A percentile compares a stretch with the other conserved stretches of the same genome.
These are phyloP conservation scores for Ochotona princeps DNA, from an alignment of 2,113 vertebrate species.

Conservation along the genomic window DNA sequence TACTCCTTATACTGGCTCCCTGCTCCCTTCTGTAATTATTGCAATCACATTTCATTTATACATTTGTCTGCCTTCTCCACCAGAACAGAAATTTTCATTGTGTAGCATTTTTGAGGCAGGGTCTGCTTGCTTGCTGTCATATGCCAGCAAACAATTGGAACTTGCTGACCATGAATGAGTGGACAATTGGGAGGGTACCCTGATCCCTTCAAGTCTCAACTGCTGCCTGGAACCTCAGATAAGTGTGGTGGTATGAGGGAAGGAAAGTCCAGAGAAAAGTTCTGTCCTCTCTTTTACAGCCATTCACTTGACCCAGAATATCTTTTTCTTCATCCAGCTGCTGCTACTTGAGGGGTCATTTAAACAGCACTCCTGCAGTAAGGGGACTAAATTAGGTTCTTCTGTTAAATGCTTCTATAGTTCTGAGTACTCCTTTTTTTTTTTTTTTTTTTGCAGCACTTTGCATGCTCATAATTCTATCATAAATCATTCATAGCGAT, in stretches of 20 bases:
- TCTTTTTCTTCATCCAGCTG: slow-evolving; percentile 9
- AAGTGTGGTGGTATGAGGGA: background rate
- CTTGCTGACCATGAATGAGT: background rate
- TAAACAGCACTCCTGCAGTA: slow-evolving; percentile 58
- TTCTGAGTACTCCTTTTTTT: slow-evolving; percentile 48
- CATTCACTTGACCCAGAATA: background rate
- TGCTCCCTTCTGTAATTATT: background rate
- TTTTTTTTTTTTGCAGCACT: background rate
- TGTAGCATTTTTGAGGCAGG: background rate
- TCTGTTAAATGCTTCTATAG: slow-evolving; percentile 36
- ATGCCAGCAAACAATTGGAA: background rate
- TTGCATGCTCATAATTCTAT: slow-evolving; percentile 35
- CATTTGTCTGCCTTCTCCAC: background rate
- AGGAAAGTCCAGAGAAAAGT: background rate
- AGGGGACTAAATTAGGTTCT: slow-evolving; percentile 63
- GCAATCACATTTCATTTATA: background rate
- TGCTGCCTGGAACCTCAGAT: background rate
- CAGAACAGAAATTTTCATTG: background rate
- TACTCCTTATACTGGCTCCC: background rate
- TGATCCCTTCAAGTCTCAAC: background rate
- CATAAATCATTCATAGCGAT: slow-evolving; percentile 72
- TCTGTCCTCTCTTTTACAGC: background rate
- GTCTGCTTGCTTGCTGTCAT: background rate
- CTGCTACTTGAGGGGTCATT: slow-evolving; percentile 47
- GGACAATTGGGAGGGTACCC: background rate